Evolutionary conservation across 2,113 vertebrate genomes (phyloP).

Genomic region (Daubentonia madagascariensis): DNA sequence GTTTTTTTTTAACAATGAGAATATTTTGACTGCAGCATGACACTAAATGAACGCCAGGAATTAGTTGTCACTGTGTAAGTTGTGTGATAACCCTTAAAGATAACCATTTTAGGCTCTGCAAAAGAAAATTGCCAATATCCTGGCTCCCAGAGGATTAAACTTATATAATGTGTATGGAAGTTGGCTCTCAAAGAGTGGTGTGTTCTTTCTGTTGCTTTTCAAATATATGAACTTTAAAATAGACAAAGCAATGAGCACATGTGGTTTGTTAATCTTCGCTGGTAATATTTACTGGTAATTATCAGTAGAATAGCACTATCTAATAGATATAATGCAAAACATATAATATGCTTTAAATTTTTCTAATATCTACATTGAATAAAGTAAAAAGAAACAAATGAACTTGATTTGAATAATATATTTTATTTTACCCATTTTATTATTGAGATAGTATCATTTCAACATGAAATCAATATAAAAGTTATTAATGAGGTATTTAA

Average conservation of each 20-base stretch:
- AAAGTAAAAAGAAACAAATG: not conserved
- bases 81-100: not conserved
- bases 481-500: not conserved
- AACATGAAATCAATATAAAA: not conserved
- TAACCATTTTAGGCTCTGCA: not conserved
- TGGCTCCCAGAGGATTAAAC: not conserved
- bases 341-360: not conserved
- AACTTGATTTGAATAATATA: not conserved
- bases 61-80: not conserved
- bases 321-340: not conserved
- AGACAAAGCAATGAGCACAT: not conserved
- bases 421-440: not conserved
- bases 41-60: not conserved
- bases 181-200: not conserved
- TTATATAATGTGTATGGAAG: not conserved
- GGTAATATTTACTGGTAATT: too few relatives aligned
- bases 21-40: not conserved
- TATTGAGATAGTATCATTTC: not conserved
- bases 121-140: not conserved
- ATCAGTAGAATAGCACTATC: not conserved
- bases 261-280: not conserved
- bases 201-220: conserved; percentile 6
- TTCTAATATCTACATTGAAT: not conserved
- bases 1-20: not conserved
- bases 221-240: not conserved